Conservation (phyloP, 2,113 vertebrate genomes). For the Poecilia latipinna region DNA sequence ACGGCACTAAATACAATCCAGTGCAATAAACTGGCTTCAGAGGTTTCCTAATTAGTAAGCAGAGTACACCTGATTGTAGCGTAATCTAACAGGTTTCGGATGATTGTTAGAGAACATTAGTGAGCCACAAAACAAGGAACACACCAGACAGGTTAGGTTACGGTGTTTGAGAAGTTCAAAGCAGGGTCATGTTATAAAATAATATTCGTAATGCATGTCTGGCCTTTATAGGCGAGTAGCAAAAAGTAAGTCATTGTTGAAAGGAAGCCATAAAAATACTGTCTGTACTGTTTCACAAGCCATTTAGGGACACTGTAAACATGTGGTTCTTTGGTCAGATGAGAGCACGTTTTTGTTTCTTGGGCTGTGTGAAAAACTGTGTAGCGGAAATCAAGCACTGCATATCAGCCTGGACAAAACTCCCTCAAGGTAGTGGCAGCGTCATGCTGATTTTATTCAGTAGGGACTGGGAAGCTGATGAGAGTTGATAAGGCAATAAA, state of each 20-base stretch:
- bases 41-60: not conserved
- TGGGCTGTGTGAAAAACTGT: too few species aligned
- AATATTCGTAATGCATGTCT: not conserved
- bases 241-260: not conserved
- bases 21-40: not conserved
- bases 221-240: not conserved
- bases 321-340: not conserved
- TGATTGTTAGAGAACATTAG: not conserved
- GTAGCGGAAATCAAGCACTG: too few species aligned
- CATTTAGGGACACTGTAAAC: not conserved
- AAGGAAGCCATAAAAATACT: not conserved
- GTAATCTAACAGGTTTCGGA: not conserved
- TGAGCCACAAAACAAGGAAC: not conserved
- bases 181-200: not conserved
- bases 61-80: not conserved
- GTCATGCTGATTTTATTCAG: not conserved
- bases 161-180: not conserved
- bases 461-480: not conserved
- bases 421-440: too few species aligned
- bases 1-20: not conserved
- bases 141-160: not conserved
- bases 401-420: too few species aligned
- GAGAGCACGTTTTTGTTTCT: too few species aligned
- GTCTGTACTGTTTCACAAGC: not conserved
- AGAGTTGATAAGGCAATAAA: not conserved